Percentiles rank a stretch among this genome's conserved stretches.
Evolutionary conservation across 2,888 invertebrate species (phyloP).

Genomic region (Hanleya hanleyi): DNA sequence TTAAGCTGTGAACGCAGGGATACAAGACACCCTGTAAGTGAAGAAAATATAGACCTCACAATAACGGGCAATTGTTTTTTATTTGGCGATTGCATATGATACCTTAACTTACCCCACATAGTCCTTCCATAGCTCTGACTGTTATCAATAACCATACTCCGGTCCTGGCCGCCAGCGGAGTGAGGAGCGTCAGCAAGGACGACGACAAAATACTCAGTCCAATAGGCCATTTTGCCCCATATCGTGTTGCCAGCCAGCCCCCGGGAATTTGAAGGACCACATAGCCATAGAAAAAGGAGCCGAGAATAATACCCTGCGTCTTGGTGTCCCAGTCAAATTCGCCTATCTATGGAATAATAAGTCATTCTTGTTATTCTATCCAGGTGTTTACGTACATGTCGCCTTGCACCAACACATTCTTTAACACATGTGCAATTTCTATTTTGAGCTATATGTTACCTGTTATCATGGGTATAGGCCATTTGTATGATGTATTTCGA

Average conservation of each 20-base stretch:
- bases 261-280: conserved; percentile 55
- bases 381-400: too few relatives aligned
- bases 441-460: too few relatives aligned
- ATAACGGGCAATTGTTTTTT: too few relatives aligned
- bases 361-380: too few relatives aligned
- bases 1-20: too few relatives aligned
- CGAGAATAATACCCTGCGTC: conserved; percentile 54
- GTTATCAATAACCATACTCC: conserved; percentile 82
- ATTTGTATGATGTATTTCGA: too few relatives aligned
- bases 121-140: conserved; percentile 84
- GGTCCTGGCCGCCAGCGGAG: conserved; percentile 83
- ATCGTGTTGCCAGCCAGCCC: conserved; percentile 80
- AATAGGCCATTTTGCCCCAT: conserved; percentile 88
- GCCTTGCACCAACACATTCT: too few relatives aligned
- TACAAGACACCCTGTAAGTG: too few relatives aligned
- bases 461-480: too few relatives aligned
- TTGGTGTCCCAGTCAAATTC: conserved; percentile 47
- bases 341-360: conserved; percentile 23
- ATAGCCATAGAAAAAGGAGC: conserved; percentile 64
- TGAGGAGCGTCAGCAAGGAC: conserved; percentile 85
- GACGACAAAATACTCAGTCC: conserved; percentile 87
- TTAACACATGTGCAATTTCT: too few relatives aligned
- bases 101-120: conserved; percentile 84
- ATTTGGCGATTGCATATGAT: too few relatives aligned
- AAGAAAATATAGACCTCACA: too few relatives aligned